phyloP scores from a whole-genome alignment of 1,140 invertebrate species.

The Apis cerana region DNA sequence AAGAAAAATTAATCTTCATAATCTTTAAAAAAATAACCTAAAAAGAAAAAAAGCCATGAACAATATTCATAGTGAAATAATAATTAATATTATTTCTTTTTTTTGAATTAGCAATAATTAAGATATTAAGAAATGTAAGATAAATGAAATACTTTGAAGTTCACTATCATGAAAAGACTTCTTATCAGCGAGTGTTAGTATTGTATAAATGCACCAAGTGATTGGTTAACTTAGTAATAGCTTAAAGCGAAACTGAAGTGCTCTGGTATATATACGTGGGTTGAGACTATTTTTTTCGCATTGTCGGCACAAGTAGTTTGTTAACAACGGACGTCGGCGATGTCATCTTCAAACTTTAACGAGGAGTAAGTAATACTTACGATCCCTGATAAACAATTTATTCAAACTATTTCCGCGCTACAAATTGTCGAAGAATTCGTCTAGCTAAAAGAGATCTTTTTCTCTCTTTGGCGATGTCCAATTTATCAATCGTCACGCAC shows the following conservation, averaged over 20 bases:
- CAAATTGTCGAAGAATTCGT: conserved; percentile 24
- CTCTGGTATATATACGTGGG: conserved; percentile 33
- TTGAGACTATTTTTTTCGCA: conserved; percentile 44
- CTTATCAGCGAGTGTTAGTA: conserved; percentile 48
- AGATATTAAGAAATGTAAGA: background rate
- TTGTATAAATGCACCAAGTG: conserved; percentile 43
- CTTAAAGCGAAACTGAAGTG: conserved; percentile 34
- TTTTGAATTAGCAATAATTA: no score
- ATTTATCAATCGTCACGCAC: background rate
- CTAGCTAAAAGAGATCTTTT: background rate
- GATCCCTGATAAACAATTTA: background rate
- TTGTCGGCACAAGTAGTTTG: conserved; percentile 43
- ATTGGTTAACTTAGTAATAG: conserved; percentile 45
- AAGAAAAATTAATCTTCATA: no score
- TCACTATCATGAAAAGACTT: conserved; percentile 28
- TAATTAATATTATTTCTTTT: no score
- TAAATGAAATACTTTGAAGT: background rate
- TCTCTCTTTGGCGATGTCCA: background rate
- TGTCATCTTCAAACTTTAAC: conserved; percentile 43
- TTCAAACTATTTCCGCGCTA: conserved; percentile 12
- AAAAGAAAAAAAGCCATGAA: no score
- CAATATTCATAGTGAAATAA: no score
- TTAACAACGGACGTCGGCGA: conserved; percentile 42
- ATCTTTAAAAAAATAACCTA: no score
- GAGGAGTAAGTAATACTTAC: conserved; percentile 59